A percentile compares a stretch with the other conserved stretches of the same genome.
Evolutionary conservation across 2,888 invertebrate genomes (phyloP).

Genomic region (Ichneumoninae sp.): DNA sequence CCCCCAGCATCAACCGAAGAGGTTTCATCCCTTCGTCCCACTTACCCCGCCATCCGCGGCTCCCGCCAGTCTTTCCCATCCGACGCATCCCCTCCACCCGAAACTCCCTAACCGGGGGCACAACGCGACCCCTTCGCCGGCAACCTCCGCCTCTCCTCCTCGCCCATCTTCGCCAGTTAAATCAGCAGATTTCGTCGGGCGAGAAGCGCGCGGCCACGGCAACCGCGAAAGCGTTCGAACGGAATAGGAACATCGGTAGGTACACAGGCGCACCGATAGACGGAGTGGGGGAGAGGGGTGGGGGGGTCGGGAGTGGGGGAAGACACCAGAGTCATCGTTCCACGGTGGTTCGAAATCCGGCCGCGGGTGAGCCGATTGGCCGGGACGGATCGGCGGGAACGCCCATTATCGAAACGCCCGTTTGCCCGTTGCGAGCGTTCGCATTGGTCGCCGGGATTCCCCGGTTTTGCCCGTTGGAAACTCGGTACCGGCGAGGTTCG

Average conservation of each 20-base stretch:
- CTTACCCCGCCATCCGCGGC: not conserved
- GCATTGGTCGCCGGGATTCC: constrained; percentile 75
- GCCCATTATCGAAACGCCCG: constrained; percentile 76
- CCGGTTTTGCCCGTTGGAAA: constrained; percentile 71
- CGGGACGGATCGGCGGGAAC: constrained; percentile 67
- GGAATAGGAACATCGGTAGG: constrained; percentile 39
- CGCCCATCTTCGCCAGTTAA: constrained; percentile 46
- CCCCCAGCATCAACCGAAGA: constrained; percentile 27
- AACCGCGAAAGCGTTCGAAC: constrained; percentile 61
- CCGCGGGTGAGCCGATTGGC: constrained; percentile 71
- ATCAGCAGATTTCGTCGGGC: constrained; percentile 47
- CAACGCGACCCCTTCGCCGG: constrained; percentile 48
- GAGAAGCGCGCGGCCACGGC: constrained; percentile 42
- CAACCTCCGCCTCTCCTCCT: constrained; percentile 58
- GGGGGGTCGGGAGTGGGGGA: constrained; percentile 58
- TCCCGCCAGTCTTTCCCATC: constrained; percentile 21
- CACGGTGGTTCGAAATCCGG: constrained; percentile 63
- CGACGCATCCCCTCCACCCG: constrained; percentile 17
- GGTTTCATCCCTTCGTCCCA: constrained; percentile 27
- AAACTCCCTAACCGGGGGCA: not conserved
- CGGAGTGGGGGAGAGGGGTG: constrained; percentile 28
- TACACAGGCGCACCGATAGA: constrained; percentile 12
- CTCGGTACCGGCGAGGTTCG: constrained; percentile 75
- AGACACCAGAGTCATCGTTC: constrained; percentile 33
- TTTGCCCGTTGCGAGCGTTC: constrained; percentile 70